Evolutionary conservation across 2,797 vertebrate genomes (phyloP), one percentile per base, ranked within the genome.

Genomic region (Melanotaenia boesemani): DNA sequence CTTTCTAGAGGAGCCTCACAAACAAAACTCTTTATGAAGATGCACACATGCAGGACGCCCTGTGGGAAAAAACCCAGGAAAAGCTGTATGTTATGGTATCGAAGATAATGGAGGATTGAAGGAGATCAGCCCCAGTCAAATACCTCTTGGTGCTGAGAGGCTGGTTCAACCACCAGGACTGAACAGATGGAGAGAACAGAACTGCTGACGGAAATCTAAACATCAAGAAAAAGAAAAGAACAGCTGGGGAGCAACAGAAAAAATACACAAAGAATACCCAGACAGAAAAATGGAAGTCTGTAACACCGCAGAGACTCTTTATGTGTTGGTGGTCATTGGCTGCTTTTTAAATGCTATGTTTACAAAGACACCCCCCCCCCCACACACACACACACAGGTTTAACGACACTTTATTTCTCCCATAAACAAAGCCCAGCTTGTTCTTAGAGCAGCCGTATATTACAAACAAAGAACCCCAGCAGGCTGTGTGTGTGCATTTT

Each of bases 351-450:
- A 79, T 87, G 80, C 72, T 70, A 74, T 44, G 56, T 76, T 80
- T 68, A 69, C 77, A 84, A 57, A 63, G 64, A 48, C 22, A 52
- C 59, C 10, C 30, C n/a, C 2, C 15, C 12, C 3, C 1, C 70
- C 58, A 67, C 70, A 63, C 41, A 74, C 44, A 71, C 24, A 55
- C 58, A 67, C 70, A 63, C 41, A 74, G 32, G 32, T 34, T 34
- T 34, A 34, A 34, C 44, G 70, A 61, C 75, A 76, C 67, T 79
- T 79, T 70, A 77, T 85, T 77, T 81, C 64, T 59, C 58, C 74
- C 58, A 80, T 80, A 79, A 87, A 77, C 57, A 79, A 84, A 82
- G 61, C 64, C 72, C 58, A 60, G 52, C 55, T 60, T 79, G 62
- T 81, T 60, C 73, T 67, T 71, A 11, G 46, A 65, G 30, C 26